A percentile compares a stretch with the other conserved stretches of the same genome.
Evolutionary conservation across 2,797 vertebrate genomes (phyloP).

Genomic region (Neoniphon sammara): DNA sequence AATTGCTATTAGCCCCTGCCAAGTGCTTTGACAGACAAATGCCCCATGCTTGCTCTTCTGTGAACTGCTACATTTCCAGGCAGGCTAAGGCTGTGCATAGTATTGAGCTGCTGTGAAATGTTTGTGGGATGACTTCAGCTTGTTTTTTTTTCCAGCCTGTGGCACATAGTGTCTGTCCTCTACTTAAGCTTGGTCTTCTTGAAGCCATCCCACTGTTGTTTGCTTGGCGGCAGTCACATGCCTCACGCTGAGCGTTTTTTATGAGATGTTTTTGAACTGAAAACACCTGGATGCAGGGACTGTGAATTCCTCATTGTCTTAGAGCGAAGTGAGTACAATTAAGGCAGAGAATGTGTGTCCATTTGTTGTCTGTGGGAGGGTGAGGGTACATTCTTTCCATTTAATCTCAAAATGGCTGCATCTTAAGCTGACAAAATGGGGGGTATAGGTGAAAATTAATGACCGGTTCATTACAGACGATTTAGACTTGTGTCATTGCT

Average conservation of each 20-base stretch:
- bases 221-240: constrained; percentile 65
- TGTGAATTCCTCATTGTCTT: constrained; percentile 72
- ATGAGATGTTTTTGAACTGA: constrained; percentile 73
- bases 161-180: constrained; percentile 64
- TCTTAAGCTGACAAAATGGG: constrained; percentile 38
- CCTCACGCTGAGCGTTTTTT: constrained; percentile 66
- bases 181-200: constrained; percentile 62
- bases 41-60: constrained; percentile 21
- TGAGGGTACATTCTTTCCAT: constrained; percentile 61
- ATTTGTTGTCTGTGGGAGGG: constrained; percentile 63
- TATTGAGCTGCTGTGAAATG: constrained; percentile 67
- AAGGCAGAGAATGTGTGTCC: constrained; percentile 52
- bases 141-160: constrained; percentile 46
- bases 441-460: not conserved
- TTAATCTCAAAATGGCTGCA: constrained; percentile 53
- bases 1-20: constrained; percentile 17
- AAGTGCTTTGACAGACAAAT: constrained; percentile 22
- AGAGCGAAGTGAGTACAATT: constrained; percentile 60
- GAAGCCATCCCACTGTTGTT: constrained; percentile 67
- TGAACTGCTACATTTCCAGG: constrained; percentile 14
- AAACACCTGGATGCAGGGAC: constrained; percentile 74
- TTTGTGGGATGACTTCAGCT: constrained; percentile 75
- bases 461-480: constrained; percentile 2
- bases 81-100: constrained; percentile 21
- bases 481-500: constrained; percentile 4